These are phyloP conservation scores for Phylloscopus trochiloides DNA, from an alignment of 2,113 vertebrate genomes.

Conservation along the genomic window DNA sequence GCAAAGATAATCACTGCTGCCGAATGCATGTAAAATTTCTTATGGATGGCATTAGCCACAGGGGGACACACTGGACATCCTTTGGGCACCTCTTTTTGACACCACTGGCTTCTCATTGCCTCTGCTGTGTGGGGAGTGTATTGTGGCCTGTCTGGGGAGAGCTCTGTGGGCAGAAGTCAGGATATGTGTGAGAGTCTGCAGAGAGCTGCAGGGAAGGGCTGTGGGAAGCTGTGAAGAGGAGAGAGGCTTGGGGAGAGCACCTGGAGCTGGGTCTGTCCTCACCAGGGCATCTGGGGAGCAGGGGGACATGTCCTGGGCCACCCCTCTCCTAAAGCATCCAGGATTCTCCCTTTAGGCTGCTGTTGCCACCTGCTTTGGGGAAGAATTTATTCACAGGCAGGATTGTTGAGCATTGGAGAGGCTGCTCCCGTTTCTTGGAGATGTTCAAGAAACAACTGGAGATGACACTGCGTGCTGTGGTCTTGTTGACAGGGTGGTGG, in stretches of 20 bases:
- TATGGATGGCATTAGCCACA: not conserved
- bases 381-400: too few species aligned
- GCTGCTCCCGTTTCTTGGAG: not conserved
- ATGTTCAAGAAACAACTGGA: rapidly evolving
- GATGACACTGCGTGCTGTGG: not conserved
- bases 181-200: rapidly evolving
- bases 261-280: not conserved
- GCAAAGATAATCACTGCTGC: not conserved
- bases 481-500: not conserved
- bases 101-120: not conserved
- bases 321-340: not conserved
- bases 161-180: not conserved
- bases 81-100: not conserved
- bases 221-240: not conserved
- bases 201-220: not conserved
- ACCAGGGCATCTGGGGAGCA: not conserved
- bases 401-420: not conserved
- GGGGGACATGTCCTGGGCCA: rapidly evolving
- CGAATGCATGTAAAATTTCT: not conserved
- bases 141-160: not conserved
- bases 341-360: not conserved
- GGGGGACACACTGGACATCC: not conserved
- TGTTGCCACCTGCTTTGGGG: not conserved
- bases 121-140: rapidly evolving
- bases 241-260: not conserved